These are phyloP conservation scores for Myotis brandtii DNA, from an alignment of 2,113 vertebrate species.

Conservation along the genomic window DNA sequence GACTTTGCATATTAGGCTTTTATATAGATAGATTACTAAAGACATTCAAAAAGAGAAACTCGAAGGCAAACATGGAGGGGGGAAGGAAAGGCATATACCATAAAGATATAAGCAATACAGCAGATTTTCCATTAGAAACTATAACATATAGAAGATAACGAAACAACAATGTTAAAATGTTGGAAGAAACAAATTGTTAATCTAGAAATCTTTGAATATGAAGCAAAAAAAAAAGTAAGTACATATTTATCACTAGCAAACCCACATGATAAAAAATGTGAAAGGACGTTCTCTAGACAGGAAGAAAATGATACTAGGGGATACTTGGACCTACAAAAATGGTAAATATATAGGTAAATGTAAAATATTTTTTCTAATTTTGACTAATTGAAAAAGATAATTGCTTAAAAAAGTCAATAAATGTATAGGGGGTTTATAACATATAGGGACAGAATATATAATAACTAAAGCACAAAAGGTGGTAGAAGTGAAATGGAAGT, in stretches of 20 bases:
- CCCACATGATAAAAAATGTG: neutral
- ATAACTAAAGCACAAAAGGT: neutral
- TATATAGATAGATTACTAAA: neutral
- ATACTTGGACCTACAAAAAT: neutral
- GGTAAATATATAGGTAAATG: neutral
- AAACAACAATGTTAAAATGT: neutral
- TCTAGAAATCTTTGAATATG: neutral
- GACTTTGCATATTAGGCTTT: no score
- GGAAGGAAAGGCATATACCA: neutral
- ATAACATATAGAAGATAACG: neutral
- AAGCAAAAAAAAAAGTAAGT: neutral
- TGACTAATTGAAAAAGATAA: neutral
- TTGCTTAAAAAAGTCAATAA: conserved; percentile 9
- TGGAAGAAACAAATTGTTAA: neutral
- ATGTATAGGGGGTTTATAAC: neutral
- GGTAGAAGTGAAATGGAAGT: neutral
- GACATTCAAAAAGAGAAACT: neutral
- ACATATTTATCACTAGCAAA: neutral
- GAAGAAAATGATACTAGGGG: neutral
- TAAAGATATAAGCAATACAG: neutral
- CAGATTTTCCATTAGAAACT: neutral
- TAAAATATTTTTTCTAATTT: neutral
- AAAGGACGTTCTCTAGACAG: neutral
- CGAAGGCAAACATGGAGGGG: neutral
- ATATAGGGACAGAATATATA: neutral